Percentiles rank a stretch among this genome's conserved stretches.
These are phyloP conservation scores for Agrilus biguttatus DNA, from an alignment of 2,888 invertebrate species.

Conservation along the genomic window DNA sequence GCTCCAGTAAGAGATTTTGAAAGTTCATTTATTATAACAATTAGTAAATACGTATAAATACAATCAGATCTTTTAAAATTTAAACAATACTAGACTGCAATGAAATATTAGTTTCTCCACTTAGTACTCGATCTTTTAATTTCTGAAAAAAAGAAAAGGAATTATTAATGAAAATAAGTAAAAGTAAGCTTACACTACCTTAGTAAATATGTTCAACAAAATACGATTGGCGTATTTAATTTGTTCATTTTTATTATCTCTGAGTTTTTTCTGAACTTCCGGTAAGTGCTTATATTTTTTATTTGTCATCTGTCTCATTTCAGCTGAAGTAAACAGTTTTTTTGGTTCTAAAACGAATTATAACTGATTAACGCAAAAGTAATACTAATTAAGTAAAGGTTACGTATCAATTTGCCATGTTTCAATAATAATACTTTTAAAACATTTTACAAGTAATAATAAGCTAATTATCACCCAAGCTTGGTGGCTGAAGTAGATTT, in stretches of 20 bases:
- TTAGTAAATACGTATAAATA: too few relatives aligned
- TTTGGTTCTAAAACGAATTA: constrained; percentile 25
- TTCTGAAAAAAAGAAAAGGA: constrained; percentile 37
- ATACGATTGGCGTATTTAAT: constrained; percentile 51
- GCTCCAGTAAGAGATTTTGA: too few relatives aligned
- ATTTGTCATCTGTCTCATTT: constrained; percentile 45
- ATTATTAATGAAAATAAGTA: constrained; percentile 10
- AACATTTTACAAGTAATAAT: too few relatives aligned
- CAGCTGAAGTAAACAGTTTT: constrained; percentile 37
- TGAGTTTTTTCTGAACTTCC: constrained; percentile 51
- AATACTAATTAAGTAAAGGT: background rate
- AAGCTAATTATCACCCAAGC: too few relatives aligned
- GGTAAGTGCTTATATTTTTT: constrained; percentile 54
- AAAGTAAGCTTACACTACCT: constrained; percentile 32
- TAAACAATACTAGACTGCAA: constrained; percentile 43
- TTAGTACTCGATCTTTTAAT: constrained; percentile 50
- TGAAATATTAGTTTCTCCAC: constrained; percentile 50
- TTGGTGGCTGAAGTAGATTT: too few relatives aligned
- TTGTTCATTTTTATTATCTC: constrained; percentile 42
- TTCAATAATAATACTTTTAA: too few relatives aligned
- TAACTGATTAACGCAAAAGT: background rate
- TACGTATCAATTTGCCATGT: too few relatives aligned
- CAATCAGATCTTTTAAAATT: too few relatives aligned
- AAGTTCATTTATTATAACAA: too few relatives aligned
- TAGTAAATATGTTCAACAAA: constrained; percentile 63